Evolutionary conservation across 2,113 vertebrate genomes (phyloP).

Genomic region (Garra rufa): DNA sequence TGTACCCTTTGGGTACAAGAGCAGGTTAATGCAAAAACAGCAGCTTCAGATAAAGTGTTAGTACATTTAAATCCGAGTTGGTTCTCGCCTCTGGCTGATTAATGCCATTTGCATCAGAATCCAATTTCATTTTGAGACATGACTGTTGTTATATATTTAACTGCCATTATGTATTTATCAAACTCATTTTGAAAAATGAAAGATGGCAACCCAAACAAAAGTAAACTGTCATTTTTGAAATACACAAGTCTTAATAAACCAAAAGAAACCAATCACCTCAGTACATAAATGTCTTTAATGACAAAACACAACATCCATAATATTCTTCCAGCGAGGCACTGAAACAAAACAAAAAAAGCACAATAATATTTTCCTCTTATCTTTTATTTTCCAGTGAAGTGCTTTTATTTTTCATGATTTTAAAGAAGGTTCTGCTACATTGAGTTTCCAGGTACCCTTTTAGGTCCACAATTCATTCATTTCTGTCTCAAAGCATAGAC

Average conservation of each 20-base stretch:
- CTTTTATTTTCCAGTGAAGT: not conserved
- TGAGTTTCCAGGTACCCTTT: not conserved
- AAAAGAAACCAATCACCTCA: not conserved
- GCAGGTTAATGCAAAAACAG: constrained; percentile 56
- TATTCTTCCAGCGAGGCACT: not conserved
- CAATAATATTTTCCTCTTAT: not conserved
- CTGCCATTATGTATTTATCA: not conserved
- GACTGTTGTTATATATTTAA: not conserved
- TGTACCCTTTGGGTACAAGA: constrained; percentile 61
- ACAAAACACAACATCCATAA: not conserved
- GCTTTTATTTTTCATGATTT: not conserved
- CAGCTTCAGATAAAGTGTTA: not conserved
- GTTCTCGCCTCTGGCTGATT: not conserved
- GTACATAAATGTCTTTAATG: not conserved
- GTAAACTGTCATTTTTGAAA: not conserved
- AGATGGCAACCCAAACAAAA: not conserved
- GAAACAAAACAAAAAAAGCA: not conserved
- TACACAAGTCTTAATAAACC: not conserved
- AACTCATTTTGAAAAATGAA: not conserved
- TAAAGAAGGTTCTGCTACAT: not conserved
- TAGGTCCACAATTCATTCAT: not conserved
- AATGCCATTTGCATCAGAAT: constrained; percentile 30
- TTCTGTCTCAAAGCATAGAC: not conserved
- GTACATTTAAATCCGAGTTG: constrained; percentile 13
- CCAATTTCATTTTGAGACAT: not conserved